These are phyloP conservation scores for Crypturellus undulatus DNA, from an alignment of 2,113 vertebrate species.

Conservation along the genomic window DNA sequence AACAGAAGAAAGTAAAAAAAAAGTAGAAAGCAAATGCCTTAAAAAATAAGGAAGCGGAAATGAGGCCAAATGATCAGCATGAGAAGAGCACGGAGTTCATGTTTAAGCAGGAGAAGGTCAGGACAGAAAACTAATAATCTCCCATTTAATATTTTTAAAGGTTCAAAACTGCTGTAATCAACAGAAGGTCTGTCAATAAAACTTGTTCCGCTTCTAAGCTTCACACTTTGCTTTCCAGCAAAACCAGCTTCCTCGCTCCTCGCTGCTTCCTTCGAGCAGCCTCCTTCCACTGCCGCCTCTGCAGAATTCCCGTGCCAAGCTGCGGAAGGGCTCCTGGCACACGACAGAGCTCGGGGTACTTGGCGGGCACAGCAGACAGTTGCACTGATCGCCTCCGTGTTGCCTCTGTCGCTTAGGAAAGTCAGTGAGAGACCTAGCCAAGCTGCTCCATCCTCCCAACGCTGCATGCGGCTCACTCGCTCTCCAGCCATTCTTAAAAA, in stretches of 20 bases:
- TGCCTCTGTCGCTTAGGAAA: not conserved
- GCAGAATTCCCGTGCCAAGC: not conserved
- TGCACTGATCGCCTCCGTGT: not conserved
- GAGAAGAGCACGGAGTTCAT: not conserved
- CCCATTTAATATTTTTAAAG: not conserved
- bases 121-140: not conserved
- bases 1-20: not conserved
- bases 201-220: not conserved
- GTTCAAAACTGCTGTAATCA: not conserved
- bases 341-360: not conserved
- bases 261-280: not conserved
- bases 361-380: not conserved
- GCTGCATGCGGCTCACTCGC: fast-evolving
- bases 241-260: not conserved
- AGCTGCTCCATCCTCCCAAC: not conserved
- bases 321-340: not conserved
- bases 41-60: not conserved
- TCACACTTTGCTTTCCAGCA: not conserved
- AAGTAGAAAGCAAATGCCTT: not conserved
- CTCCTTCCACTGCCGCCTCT: not conserved
- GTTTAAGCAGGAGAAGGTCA: not conserved
- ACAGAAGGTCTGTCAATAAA: not conserved
- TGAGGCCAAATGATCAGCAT: not conserved
- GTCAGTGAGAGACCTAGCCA: not conserved
- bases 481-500: not conserved